Evolutionary conservation across 2,797 vertebrate species (phyloP).

Genomic region (Danio tinwini): DNA sequence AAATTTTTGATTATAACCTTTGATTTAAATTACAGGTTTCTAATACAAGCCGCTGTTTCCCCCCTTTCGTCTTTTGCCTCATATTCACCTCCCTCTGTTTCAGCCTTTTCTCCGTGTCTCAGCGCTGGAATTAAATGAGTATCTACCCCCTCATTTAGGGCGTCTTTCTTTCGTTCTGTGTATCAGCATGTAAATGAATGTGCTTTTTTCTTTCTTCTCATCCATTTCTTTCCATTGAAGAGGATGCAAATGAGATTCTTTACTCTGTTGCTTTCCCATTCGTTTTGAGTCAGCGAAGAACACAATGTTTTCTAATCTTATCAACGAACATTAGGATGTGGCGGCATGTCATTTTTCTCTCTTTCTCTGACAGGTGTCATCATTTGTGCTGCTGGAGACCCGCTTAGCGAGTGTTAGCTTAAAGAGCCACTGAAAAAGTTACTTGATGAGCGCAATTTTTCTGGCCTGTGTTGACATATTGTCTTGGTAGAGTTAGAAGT

Average conservation of each 20-base stretch:
- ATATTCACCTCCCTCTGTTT: slow-evolving; percentile 37
- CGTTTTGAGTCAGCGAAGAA: slow-evolving; percentile 50
- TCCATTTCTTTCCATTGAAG: slow-evolving; percentile 52
- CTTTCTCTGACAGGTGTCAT: slow-evolving; percentile 57
- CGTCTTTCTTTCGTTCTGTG: slow-evolving; percentile 47
- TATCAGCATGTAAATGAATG: slow-evolving; percentile 58
- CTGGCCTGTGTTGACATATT: slow-evolving; percentile 1
- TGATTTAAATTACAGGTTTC: slow-evolving; percentile 68
- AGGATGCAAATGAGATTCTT: slow-evolving; percentile 59
- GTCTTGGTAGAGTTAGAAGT: not conserved
- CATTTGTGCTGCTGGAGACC: slow-evolving; percentile 47
- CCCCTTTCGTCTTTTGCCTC: slow-evolving; percentile 39
- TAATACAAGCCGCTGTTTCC: slow-evolving; percentile 54
- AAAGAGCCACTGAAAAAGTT: not conserved
- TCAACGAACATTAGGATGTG: slow-evolving; percentile 54
- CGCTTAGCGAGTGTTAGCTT: not conserved
- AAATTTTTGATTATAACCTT: slow-evolving; percentile 66
- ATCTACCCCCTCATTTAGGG: slow-evolving; percentile 52
- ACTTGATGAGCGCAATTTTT: not conserved
- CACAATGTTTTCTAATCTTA: slow-evolving; percentile 58
- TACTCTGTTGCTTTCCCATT: slow-evolving; percentile 51
- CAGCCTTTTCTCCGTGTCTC: slow-evolving; percentile 38
- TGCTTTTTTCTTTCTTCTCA: slow-evolving; percentile 44
- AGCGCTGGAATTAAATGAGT: slow-evolving; percentile 46
- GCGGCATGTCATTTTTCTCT: slow-evolving; percentile 48